Conservation (phyloP, 2,797 vertebrate genomes). For the Tadarida brasiliensis region DNA sequence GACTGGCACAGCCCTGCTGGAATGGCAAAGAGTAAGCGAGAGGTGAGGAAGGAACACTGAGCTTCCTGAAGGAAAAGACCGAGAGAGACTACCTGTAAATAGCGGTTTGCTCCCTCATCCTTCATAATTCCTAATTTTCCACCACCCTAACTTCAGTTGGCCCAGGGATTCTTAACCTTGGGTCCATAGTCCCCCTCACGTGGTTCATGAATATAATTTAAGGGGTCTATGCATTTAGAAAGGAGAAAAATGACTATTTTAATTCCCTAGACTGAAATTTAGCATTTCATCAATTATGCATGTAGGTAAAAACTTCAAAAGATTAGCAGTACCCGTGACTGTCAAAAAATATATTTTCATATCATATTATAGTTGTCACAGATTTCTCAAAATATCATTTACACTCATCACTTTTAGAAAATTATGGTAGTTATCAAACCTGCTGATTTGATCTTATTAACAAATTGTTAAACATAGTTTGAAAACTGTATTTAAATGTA, state of each 20-base stretch:
- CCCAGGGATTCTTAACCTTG: not conserved
- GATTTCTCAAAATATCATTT: constrained; percentile 68
- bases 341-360: constrained; percentile 75
- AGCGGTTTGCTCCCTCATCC: not conserved
- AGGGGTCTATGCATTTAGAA: not conserved
- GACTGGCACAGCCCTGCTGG: not conserved
- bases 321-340: constrained; percentile 38
- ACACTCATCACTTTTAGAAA: constrained; percentile 61
- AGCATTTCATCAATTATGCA: constrained; percentile 42
- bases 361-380: constrained; percentile 67
- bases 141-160: not conserved
- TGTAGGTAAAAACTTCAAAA: constrained; percentile 50
- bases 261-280: not conserved
- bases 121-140: not conserved
- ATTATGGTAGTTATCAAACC: constrained; percentile 63
- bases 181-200: not conserved
- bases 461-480: constrained; percentile 61
- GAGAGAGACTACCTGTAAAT: not conserved
- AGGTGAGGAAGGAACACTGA: not conserved
- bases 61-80: not conserved
- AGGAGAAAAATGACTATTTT: not conserved
- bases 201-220: not conserved
- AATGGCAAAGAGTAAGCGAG: not conserved
- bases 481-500: constrained; percentile 49
- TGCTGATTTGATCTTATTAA: constrained; percentile 55